phyloP scores from a whole-genome alignment of 1,140 invertebrate species.

The Heterodera schachtii region DNA sequence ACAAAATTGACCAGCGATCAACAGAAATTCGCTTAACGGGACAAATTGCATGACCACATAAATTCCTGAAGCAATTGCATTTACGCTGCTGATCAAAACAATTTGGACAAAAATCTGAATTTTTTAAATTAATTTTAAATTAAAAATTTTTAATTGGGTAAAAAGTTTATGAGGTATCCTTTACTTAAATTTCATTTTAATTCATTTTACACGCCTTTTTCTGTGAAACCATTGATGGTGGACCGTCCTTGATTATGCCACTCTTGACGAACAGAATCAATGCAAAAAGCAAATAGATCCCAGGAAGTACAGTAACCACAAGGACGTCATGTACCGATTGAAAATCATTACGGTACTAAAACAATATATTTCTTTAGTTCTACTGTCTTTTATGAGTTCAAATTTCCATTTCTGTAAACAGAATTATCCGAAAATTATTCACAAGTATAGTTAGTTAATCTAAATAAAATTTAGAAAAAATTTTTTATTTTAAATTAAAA shows the following conservation, averaged over 20 bases:
- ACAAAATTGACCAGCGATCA: constrained; percentile 19
- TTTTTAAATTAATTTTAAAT: neutral
- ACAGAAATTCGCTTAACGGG: constrained; percentile 28
- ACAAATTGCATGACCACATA: constrained; percentile 38
- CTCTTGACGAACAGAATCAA: constrained; percentile 30
- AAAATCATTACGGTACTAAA: constrained; percentile 33
- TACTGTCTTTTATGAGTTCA: neutral
- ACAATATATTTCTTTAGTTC: neutral
- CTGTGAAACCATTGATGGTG: neutral
- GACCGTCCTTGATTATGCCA: neutral
- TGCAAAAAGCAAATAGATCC: constrained; percentile 29
- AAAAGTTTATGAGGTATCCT: neutral
- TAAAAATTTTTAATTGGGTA: too few species aligned
- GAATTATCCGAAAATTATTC: too few species aligned
- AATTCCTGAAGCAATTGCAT: constrained; percentile 31
- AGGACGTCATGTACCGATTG: constrained; percentile 19
- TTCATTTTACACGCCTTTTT: neutral
- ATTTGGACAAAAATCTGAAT: constrained; percentile 38
- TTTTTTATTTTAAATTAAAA: constrained; percentile 30
- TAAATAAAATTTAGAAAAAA: too few species aligned
- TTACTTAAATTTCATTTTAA: too few species aligned
- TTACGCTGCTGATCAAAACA: constrained; percentile 31
- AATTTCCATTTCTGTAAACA: neutral
- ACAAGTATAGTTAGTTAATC: too few species aligned
- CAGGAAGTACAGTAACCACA: neutral